Conservation (phyloP, 2,888 invertebrate species). For the Acanthacorydalis orientalis region DNA sequence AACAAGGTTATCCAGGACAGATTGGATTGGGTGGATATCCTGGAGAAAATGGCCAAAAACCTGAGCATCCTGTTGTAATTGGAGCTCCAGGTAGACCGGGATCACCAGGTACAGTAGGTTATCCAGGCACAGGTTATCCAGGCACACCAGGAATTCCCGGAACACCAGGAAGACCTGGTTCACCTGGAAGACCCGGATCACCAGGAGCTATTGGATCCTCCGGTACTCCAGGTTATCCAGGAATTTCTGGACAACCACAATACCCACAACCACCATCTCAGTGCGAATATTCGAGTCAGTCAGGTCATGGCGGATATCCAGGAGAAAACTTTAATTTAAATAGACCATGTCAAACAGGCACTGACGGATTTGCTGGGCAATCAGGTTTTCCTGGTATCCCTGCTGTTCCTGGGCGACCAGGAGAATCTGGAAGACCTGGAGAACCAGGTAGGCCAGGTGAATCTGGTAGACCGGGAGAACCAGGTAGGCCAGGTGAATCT, state of each 20-base stretch:
- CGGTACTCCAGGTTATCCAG: not conserved
- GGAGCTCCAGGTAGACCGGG: conserved; percentile 7
- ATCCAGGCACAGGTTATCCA: conserved; percentile 11
- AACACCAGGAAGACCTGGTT: conserved; percentile 19
- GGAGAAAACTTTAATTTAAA: conserved; percentile 5
- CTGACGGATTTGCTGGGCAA: not conserved
- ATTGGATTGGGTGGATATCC: too few relatives aligned
- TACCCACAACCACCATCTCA: not conserved
- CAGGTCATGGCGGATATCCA: conserved; percentile 10
- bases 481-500: not conserved
- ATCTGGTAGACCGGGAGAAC: conserved; percentile 5
- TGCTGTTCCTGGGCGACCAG: conserved; percentile 1
- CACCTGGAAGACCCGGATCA: not conserved
- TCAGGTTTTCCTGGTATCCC: conserved; percentile 10
- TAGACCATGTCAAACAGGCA: conserved; percentile 8
- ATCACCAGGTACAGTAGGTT: conserved; percentile 8
- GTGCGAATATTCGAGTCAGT: not conserved
- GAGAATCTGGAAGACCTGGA: conserved; percentile 7
- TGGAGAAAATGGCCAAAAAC: not conserved
- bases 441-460: conserved; percentile 9
- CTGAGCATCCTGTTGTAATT: conserved; percentile 4
- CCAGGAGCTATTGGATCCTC: too few relatives aligned
- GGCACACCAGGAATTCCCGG: conserved; percentile 17
- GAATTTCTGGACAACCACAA: not conserved
- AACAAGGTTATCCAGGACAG: conserved; percentile 9